Evolutionary conservation across 2,113 vertebrate genomes (phyloP).

Genomic region (Fregetta grallaria): DNA sequence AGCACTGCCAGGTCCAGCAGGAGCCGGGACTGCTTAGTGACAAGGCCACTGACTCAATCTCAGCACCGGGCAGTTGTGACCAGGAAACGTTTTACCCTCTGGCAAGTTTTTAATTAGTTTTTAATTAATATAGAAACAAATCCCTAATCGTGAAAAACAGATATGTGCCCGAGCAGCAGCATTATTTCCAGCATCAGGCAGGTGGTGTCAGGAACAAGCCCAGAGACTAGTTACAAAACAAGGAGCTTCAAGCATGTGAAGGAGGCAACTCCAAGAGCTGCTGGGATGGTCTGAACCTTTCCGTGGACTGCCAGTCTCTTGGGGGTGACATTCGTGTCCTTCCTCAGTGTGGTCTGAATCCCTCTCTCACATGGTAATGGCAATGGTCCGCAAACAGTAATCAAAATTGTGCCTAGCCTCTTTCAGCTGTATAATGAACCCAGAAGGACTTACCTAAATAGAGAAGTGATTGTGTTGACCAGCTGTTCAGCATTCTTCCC

Average conservation of each 20-base stretch:
- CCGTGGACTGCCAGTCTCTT: neutral
- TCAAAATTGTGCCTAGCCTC: neutral
- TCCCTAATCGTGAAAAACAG: neutral
- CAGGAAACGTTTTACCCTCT: neutral
- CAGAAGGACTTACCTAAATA: conserved; percentile 33
- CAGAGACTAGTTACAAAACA: neutral
- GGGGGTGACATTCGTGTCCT: neutral
- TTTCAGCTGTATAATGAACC: conserved; percentile 32
- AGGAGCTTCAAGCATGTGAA: neutral
- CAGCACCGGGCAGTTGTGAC: neutral
- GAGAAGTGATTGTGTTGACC: neutral
- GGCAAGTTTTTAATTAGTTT: neutral
- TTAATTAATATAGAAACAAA: neutral
- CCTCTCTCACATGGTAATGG: neutral
- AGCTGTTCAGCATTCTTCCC: conserved; percentile 15
- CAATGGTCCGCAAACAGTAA: neutral
- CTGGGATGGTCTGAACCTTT: neutral
- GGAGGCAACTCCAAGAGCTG: neutral
- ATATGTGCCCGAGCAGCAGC: neutral
- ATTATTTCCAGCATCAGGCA: neutral
- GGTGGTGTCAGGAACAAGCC: neutral
- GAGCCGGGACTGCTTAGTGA: neutral
- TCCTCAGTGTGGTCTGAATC: neutral
- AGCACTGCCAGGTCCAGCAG: neutral
- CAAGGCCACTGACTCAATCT: neutral